Evolutionary conservation across 2,888 invertebrate genomes (phyloP), one percentile per base, ranked within the genome.

Genomic region (Torymus aiolomorphi): DNA sequence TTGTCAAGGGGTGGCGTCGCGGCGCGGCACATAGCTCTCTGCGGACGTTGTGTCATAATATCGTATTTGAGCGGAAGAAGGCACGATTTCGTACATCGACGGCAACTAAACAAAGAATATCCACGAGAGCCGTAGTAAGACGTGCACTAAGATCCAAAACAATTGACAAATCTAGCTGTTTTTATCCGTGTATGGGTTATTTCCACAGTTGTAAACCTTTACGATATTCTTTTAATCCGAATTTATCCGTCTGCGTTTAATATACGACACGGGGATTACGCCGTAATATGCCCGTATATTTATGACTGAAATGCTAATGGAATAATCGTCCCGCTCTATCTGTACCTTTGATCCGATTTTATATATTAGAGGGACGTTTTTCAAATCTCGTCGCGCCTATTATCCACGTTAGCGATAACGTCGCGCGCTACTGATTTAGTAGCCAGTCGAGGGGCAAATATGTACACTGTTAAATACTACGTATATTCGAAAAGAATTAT

Each of bases 251-350:
- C 52, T 18, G 20, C 2, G 8, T 18, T 42, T 5, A 24, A 20
- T 52, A 54, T 24, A 13, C 14, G 20, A 20, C 12, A 16, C 18
- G 12, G 4, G 31, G 65, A 74, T 63, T 49, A 56, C 49, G 57
- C 18, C 16, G 1, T 65, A 66, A 63, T 66, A 24, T 51, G 16
- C 20, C 66, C 2, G n/a, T n/a, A 49, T 59, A 75, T 75, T 75
- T 66, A 66, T 14, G 51, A 66, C 20, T 12, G n/a, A 42, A 65
- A 66, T 74, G 74, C 57, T 56, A 57, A 74, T 75, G 42, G 51
- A 57, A 18, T 20, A 14, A 20, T n/a, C 20, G 14, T 18, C 42
- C 42, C 8, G 8, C 1, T 20, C 3, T 20, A 57, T 18, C 69
- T 54, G n/a, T n/a, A 20, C n/a, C 2, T 51, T 20, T 13, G 49